These are phyloP conservation scores for Onychorhynchus coronatus DNA, from an alignment of 2,113 vertebrate species.

Conservation along the genomic window DNA sequence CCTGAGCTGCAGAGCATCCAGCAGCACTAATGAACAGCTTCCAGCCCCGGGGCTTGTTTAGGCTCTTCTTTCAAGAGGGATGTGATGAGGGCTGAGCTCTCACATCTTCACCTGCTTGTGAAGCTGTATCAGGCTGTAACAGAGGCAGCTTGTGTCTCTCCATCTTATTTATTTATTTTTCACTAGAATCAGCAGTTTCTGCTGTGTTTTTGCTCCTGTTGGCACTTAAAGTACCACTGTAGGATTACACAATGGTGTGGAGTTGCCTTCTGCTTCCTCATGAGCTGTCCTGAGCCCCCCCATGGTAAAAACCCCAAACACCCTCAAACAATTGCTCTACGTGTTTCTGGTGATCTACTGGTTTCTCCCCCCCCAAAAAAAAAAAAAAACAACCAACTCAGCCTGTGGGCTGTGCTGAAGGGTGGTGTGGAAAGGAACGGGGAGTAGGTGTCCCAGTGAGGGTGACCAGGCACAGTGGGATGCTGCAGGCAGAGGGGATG, in stretches of 20 bases:
- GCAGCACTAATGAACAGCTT: background rate
- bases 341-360: background rate
- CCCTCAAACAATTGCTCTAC: background rate
- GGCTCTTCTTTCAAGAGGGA: background rate
- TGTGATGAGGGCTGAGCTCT: background rate
- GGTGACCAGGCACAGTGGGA: rapidly evolving
- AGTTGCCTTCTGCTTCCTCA: background rate
- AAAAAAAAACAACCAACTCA: background rate
- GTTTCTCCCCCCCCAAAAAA: background rate
- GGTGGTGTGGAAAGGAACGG: background rate
- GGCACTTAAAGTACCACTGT: background rate
- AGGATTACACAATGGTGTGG: no score
- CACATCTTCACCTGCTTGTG: background rate
- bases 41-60: background rate
- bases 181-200: background rate
- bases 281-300: background rate
- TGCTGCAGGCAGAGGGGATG: background rate
- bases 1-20: background rate
- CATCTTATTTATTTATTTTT: background rate
- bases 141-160: background rate
- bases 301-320: background rate
- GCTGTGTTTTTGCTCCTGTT: background rate
- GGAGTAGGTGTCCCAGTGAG: background rate
- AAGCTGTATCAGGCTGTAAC: background rate
- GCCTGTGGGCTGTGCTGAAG: background rate